phyloP scores from a whole-genome alignment of 2,888 invertebrate genomes.

The Baccha elongata region DNA sequence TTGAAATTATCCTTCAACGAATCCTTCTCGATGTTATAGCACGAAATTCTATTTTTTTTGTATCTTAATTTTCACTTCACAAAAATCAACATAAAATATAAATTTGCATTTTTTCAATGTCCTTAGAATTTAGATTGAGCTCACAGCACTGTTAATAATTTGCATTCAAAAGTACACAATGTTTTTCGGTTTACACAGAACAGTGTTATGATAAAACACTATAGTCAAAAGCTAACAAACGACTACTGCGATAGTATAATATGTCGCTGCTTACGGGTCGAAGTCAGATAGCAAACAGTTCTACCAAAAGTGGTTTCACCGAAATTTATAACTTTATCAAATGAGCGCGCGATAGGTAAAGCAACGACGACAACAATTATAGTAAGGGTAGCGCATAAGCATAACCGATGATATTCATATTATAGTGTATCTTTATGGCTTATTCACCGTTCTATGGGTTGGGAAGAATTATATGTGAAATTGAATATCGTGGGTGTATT shows the following conservation, averaged over 20 bases:
- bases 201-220: neutral
- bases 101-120: conserved; percentile 33
- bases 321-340: conserved; percentile 78
- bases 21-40: neutral
- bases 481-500: conserved; percentile 25
- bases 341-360: neutral
- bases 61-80: conserved; percentile 9
- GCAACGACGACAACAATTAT: conserved; percentile 8
- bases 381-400: conserved; percentile 40
- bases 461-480: neutral
- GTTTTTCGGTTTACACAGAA: neutral
- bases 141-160: conserved; percentile 3
- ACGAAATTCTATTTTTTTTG: neutral
- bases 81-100: conserved; percentile 1
- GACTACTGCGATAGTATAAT: conserved; percentile 29
- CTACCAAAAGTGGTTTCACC: conserved; percentile 78
- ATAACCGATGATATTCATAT: neutral
- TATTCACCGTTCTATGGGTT: conserved; percentile 4
- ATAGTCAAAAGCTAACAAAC: conserved; percentile 23
- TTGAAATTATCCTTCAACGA: conserved; percentile 1
- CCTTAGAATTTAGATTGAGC: neutral
- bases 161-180: neutral
- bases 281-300: conserved; percentile 79
- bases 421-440: neutral
- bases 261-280: conserved; percentile 74